Conservation (phyloP, 2,888 invertebrate genomes). For the Drosophila flavopinicola region DNA sequence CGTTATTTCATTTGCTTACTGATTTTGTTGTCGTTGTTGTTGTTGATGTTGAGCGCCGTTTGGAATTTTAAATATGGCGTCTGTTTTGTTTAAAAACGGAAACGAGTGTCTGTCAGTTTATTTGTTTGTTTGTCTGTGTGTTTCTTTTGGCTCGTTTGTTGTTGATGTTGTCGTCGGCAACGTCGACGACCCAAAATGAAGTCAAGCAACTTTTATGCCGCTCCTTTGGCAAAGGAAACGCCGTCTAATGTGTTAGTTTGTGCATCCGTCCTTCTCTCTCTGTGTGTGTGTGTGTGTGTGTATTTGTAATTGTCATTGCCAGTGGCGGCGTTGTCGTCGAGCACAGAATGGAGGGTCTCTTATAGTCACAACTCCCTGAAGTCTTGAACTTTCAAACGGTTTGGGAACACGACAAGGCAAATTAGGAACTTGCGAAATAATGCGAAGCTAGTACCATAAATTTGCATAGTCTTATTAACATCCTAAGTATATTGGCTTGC, state of each 20-base stretch:
- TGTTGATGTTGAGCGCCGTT: constrained; percentile 53
- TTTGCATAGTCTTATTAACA: too few species aligned
- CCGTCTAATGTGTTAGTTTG: constrained; percentile 76
- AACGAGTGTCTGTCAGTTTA: constrained; percentile 79
- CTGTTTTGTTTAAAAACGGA: constrained; percentile 80
- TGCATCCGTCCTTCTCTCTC: constrained; percentile 39
- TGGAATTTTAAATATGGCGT: constrained; percentile 81
- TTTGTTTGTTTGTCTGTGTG: constrained; percentile 69
- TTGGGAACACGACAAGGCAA: not conserved
- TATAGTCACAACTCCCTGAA: not conserved
- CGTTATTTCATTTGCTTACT: constrained; percentile 72
- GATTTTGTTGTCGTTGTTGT: constrained; percentile 27
- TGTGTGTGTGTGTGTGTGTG: constrained; percentile 24
- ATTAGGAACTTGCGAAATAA: not conserved
- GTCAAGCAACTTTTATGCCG: constrained; percentile 72
- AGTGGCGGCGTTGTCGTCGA: constrained; percentile 46
- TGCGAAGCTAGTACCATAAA: too few species aligned
- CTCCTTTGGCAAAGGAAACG: constrained; percentile 70
- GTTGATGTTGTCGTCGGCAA: constrained; percentile 42
- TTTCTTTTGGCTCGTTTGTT: constrained; percentile 30
- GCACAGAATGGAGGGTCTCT: constrained; percentile 2
- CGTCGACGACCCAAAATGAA: constrained; percentile 72
- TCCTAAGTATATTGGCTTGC: too few species aligned
- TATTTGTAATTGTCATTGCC: constrained; percentile 50
- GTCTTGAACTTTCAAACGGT: not conserved